Evolutionary conservation across 2,888 invertebrate species (phyloP), one percentile per base, ranked within the genome.

Genomic region (Dasysyrphus tricinctus): DNA sequence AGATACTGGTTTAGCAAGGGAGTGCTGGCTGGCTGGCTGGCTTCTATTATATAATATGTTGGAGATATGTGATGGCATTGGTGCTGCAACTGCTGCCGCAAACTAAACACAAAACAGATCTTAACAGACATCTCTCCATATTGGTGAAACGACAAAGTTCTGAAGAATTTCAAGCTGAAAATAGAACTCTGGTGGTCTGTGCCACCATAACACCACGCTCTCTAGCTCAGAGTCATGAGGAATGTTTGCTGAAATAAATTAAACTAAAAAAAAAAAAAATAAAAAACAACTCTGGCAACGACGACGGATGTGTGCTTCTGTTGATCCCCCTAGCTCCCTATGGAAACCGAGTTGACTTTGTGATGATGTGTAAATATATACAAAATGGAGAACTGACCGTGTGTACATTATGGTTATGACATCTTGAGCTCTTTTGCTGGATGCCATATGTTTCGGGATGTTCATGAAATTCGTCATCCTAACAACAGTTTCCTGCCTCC

Each of bases 121-220:
- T 12, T 11, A 51, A 39, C 51, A 19, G 5, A 67, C 69, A 32
- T 75, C 65, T 65, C 73, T 47, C 75, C 72, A 70, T 51, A 59
- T 76, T 80, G 73, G 80, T 49, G 72, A 69, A 76, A 76, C 80
- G 80, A 77, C 73, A 80, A 56, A 24, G 76, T 85, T 80, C 80
- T 49, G 5, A 69, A 73, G 80, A 80, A 80, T 80, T 76, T 42
- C 61, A 16, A 3, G 51, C 73, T 77, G 72, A 85, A 85, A 85
- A 85, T 85, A 85, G 84, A 85, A 73, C 80, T 72, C 34, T 54
- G 81, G 70, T 70, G 63, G 72, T 77, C 77, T 81, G 57, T 77
- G 56, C 70, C 32, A 32, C 63, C 59, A 59, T 24, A 3, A 61
- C 24, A 42, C 11, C 61, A 81, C 67, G 77, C 57, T 51, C 72